Evolutionary conservation across 2,797 vertebrate species (phyloP).

Genomic region (Gephyroberyx darwinii): DNA sequence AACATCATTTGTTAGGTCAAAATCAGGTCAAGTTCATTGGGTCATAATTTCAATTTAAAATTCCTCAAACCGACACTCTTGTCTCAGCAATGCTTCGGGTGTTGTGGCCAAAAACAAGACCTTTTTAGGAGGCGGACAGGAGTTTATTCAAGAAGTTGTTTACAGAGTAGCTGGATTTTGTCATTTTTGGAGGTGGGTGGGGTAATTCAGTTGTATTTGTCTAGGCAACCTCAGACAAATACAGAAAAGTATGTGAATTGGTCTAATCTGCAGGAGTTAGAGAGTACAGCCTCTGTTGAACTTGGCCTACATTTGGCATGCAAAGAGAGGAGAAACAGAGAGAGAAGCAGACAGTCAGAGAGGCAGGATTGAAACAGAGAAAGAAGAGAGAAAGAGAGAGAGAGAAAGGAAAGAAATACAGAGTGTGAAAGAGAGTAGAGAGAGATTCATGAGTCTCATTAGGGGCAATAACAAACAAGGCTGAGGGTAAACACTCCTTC

Average conservation of each 20-base stretch:
- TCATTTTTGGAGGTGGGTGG: background rate
- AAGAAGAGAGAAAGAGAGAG: background rate
- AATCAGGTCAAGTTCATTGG: constrained; percentile 57
- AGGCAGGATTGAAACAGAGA: background rate
- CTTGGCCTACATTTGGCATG: constrained; percentile 3
- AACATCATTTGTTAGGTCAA: constrained; percentile 54
- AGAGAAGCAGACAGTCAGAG: background rate
- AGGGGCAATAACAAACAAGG: constrained; percentile 28
- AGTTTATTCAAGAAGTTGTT: constrained; percentile 12
- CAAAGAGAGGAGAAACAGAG: background rate
- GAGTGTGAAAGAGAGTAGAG: background rate
- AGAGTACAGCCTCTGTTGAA: background rate
- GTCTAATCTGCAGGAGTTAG: constrained; percentile 15
- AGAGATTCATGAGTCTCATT: constrained; percentile 24
- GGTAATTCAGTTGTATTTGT: background rate
- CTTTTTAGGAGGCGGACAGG: constrained; percentile 14
- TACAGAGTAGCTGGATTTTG: background rate
- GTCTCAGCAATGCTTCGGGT: constrained; percentile 21
- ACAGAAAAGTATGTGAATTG: background rate
- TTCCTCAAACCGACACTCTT: constrained; percentile 26
- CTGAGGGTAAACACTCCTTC: background rate
- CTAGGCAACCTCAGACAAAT: background rate
- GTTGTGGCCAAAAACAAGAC: constrained; percentile 29
- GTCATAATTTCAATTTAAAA: constrained; percentile 45
- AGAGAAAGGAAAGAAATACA: no score